Evolutionary conservation across 2,888 invertebrate species (phyloP), one percentile per base, ranked within the genome.

Genomic region (Aphodius granarius): DNA sequence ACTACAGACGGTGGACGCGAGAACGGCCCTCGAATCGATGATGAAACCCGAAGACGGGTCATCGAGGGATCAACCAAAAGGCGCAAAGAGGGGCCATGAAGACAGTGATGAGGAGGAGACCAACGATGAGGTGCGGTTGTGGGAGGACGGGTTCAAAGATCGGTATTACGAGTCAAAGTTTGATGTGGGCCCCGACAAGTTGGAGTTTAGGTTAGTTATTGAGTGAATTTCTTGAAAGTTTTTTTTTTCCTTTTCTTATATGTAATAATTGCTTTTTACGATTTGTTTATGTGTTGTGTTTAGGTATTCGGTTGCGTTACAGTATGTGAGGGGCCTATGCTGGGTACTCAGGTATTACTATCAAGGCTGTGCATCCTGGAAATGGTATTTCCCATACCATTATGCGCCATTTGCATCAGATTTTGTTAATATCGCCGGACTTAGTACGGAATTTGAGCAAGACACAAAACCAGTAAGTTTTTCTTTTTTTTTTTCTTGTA

Each of bases 391-490:
- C 88, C 99, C 99, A 0, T 99, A 97, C 87, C 99, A 99, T 89
- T 99, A 99, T 89, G 99, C 99, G 17, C 99, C 99, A 5, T 99
- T 99, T 89, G 99, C 99, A 3, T 98, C 98, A 0, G 99, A 99
- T 89, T 99, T 99, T 88, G 91, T 96, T 77, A 95, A 97, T 85
- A 94, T 99, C 75, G 92, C 92, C 74, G 94, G 95, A 0, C 89
- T 97, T 0, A 93, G 94, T 68, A 95, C 95, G 0, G 92, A 93
- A 85, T 99, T 99, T 87, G 95, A 96, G 85, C 92, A 90, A 83
- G 94, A 92, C 73, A 98, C 98, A 0, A 89, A 91, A 85, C 99
- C 99, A 78, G 96, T 96, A 87, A 91, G 91, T 87, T 79, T 64
- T 63, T 66, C 73, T 76, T 19, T 73, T 73, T 17, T 73, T 17